phyloP scores from a whole-genome alignment of 2,888 invertebrate genomes.

The Drosophila silvestris region DNA sequence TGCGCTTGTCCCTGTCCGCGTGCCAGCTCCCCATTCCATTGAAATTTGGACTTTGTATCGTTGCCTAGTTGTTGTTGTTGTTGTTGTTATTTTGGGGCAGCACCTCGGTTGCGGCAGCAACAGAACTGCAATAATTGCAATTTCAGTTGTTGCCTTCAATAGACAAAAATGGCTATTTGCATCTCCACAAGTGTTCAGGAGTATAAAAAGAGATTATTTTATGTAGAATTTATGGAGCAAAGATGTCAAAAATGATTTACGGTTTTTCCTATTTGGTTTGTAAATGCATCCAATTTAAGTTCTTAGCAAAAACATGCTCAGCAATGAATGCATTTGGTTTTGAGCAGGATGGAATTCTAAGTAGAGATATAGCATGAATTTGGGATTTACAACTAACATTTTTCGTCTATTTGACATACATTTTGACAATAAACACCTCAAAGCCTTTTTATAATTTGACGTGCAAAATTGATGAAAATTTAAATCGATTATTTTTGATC shows the following conservation, averaged over 20 bases:
- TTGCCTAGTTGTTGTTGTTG: slow-evolving; percentile 20
- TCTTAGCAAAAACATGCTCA: background rate
- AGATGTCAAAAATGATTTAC: slow-evolving; percentile 35
- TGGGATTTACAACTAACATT: background rate
- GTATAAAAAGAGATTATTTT: slow-evolving; percentile 24
- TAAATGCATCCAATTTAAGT: slow-evolving; percentile 11
- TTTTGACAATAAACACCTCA: background rate
- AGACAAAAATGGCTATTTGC: slow-evolving; percentile 39
- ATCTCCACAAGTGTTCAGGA: slow-evolving; percentile 29
- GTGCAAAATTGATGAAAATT: background rate
- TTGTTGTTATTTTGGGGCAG: slow-evolving; percentile 30
- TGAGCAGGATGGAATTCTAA: background rate
- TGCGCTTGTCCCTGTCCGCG: slow-evolving; percentile 24
- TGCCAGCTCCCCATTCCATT: slow-evolving; percentile 3
- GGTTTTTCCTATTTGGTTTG: slow-evolving; percentile 13
- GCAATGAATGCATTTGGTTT: background rate
- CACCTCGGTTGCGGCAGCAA: slow-evolving; percentile 35
- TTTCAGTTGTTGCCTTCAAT: slow-evolving; percentile 44
- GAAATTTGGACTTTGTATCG: slow-evolving; percentile 49
- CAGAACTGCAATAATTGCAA: slow-evolving; percentile 52
- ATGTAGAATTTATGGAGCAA: slow-evolving; percentile 33
- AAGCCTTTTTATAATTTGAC: background rate
- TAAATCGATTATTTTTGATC: background rate
- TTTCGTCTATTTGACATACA: background rate
- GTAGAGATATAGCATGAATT: background rate